Conservation (phyloP, 2,113 vertebrate genomes). For the Nanorana parkeri region DNA sequence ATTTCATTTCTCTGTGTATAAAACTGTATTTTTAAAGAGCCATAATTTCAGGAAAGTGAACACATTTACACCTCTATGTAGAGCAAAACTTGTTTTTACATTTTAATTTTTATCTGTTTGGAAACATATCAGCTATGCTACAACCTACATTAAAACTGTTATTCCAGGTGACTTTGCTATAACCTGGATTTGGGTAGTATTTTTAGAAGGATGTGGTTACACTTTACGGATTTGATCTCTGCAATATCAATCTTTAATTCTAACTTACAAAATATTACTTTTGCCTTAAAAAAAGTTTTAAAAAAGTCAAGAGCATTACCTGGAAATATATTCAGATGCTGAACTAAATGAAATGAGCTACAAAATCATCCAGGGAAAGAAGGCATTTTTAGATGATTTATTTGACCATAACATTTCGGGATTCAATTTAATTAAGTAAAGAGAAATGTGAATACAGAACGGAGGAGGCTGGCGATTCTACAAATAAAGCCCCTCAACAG, state of each 20-base stretch:
- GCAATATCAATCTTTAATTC: neutral
- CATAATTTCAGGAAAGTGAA: too few species aligned
- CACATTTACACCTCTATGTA: too few species aligned
- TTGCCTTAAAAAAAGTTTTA: neutral
- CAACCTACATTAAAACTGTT: neutral
- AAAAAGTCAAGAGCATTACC: neutral
- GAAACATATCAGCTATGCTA: slow-evolving; percentile 2
- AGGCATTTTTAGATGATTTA: too few species aligned
- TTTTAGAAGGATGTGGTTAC: slow-evolving; percentile 20
- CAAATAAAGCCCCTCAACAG: too few species aligned
- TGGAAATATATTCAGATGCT: neutral
- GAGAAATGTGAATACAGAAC: too few species aligned
- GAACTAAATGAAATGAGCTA: too few species aligned
- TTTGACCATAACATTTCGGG: too few species aligned
- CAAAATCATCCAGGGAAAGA: too few species aligned
- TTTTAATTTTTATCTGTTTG: slow-evolving; percentile 17
- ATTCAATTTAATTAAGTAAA: too few species aligned
- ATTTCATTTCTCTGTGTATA: too few species aligned
- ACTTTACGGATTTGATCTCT: neutral
- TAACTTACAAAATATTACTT: neutral
- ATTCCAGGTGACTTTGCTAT: slow-evolving; percentile 5
- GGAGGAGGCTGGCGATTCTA: too few species aligned
- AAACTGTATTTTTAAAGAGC: too few species aligned
- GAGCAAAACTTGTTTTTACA: neutral
- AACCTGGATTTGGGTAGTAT: neutral